phyloP scores from a whole-genome alignment of 1,140 invertebrate genomes.

The Drosophila punjabiensis region DNA sequence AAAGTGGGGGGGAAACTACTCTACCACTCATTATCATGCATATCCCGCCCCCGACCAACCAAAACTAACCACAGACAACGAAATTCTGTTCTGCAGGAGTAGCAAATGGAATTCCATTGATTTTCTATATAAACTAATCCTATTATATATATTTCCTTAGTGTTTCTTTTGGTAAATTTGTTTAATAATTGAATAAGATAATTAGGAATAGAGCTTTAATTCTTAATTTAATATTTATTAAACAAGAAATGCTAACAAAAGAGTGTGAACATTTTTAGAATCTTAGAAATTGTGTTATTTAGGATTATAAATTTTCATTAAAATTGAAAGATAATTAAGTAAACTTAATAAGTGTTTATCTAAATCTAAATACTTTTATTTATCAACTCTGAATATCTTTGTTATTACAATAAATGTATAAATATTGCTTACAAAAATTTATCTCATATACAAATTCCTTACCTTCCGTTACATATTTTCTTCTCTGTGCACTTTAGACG shows the following conservation, averaged over 20 bases:
- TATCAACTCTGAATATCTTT: not conserved
- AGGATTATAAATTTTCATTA: not conserved
- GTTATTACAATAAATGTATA: not conserved
- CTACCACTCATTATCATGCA: slow-evolving; percentile 64
- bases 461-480: not conserved
- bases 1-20: slow-evolving; percentile 4
- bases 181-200: not conserved
- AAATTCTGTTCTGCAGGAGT: not conserved
- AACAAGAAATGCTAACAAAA: not conserved
- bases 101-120: not conserved
- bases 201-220: too few relatives aligned
- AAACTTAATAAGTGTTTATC: too few relatives aligned
- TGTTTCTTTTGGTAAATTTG: too few relatives aligned
- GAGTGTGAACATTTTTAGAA: too few relatives aligned
- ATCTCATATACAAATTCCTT: not conserved
- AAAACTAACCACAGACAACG: slow-evolving; percentile 2
- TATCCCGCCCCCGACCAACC: slow-evolving; percentile 16
- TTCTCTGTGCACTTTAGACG: slow-evolving; percentile 20
- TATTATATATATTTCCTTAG: not conserved
- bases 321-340: not conserved
- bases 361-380: not conserved
- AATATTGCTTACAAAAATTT: too few relatives aligned
- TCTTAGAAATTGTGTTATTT: not conserved
- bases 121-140: not conserved
- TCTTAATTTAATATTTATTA: not conserved